Base-by-base conservation (phyloP, 2,888 invertebrate genomes). In the Rhabditophanes sp. region DNA sequence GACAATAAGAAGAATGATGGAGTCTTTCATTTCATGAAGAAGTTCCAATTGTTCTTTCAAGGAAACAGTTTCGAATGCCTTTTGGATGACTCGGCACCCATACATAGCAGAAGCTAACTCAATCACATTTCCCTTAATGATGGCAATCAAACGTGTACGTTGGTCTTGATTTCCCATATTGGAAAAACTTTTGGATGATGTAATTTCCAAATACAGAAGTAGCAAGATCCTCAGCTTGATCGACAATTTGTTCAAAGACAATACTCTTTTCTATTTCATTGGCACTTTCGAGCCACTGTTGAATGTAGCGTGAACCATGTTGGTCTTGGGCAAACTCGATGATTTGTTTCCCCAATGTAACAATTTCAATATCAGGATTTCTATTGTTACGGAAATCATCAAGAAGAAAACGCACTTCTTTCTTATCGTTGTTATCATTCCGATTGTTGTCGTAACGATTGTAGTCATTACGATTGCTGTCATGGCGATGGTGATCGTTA, bases 141-240 rank as follows among this genome's bases (percentile, higher is more conserved):
- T 50, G 11, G 36, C 35, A 9, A 47, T 56, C 53, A 96, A 72
- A 4, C 84, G 82, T n/a, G 82, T 80, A 70, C 88, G 88, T 70
- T 96, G 96, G 67, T 96, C 93, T 2, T 81, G 77, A 12, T 87
- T 84, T 30, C 96, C n/a, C 96, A 66, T 88, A 88, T 68, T 96
- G 96, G 65, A 96, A 96, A 74, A 99, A 96, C 69, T 99, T 99
- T 53, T 88, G 90, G 66, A 90, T 88, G 34, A 90, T 88, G 68
- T 90, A 90, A 68, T 90, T 90, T 56, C 96, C 96, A 69, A 99
- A 96, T 8, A 96, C 96, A 65, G 99, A 96, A 5, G 93, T 96
- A 96, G 99, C 99, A 44, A 96, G 76, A 65, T 79, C 82, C 69
- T 88, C 87, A 22, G 90, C 85, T 33, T 85, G 79, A 25, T 80